These are phyloP conservation scores for Tragelaphus strepsiceros DNA, from an alignment of 2,113 vertebrate species.

Conservation along the genomic window DNA sequence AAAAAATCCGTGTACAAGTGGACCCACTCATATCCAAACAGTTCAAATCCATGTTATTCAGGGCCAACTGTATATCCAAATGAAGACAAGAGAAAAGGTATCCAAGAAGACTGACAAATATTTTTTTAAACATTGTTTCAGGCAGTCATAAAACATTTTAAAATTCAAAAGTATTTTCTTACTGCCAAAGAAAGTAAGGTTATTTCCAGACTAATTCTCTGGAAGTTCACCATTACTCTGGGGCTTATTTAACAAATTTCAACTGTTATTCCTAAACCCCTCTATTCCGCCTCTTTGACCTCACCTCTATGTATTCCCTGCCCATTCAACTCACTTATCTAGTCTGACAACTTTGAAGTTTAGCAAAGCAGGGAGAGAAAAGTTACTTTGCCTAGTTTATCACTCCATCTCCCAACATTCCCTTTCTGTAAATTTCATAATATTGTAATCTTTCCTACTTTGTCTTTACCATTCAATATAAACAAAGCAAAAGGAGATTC, in stretches of 20 bases:
- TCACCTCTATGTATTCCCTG: conserved; percentile 3
- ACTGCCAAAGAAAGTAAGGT: neutral
- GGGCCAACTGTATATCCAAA: neutral
- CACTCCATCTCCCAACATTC: neutral
- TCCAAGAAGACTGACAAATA: neutral
- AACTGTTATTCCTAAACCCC: conserved; percentile 30
- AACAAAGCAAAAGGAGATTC: conserved; percentile 12
- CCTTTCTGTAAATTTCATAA: neutral
- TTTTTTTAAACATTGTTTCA: conserved; percentile 12
- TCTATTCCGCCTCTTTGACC: conserved; percentile 54
- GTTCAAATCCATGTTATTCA: neutral
- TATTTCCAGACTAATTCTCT: conserved; percentile 13
- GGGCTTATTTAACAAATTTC: conserved; percentile 23
- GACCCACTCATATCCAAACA: neutral
- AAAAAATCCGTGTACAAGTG: neutral
- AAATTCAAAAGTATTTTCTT: neutral
- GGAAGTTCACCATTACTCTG: conserved; percentile 21
- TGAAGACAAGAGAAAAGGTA: neutral
- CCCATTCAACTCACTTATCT: conserved; percentile 41
- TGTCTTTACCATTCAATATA: conserved; percentile 4
- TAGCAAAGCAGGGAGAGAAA: conserved; percentile 6
- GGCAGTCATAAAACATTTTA: conserved; percentile 30
- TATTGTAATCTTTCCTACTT: conserved; percentile 9
- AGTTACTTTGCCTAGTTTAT: conserved; percentile 6
- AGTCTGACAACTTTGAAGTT: conserved; percentile 52